phyloP scores from a whole-genome alignment of 2,888 invertebrate genomes.

The Pyrochroa serraticornis region DNA sequence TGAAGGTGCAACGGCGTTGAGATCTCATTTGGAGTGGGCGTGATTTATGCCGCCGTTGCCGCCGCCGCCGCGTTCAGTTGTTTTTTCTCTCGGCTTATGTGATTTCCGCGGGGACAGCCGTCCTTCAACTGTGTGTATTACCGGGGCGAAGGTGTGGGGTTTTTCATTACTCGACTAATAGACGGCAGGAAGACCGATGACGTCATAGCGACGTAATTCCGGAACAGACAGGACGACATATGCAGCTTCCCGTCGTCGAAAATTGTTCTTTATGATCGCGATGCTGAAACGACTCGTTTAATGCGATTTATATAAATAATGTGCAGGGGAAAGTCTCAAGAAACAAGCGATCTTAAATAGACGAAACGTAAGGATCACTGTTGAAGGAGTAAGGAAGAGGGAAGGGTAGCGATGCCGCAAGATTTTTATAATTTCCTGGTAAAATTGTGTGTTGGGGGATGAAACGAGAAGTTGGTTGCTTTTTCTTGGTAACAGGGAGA shows the following conservation, averaged over 20 bases:
- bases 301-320: neutral
- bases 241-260: slow-evolving; percentile 1
- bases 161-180: slow-evolving; percentile 26
- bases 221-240: slow-evolving; percentile 3
- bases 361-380: neutral
- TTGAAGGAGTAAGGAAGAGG: no score
- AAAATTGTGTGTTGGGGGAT: no score
- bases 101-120: slow-evolving; percentile 31
- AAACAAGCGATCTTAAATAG: neutral
- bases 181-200: slow-evolving; percentile 8
- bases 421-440: no score
- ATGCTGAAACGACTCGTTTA: neutral
- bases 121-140: slow-evolving; percentile 25
- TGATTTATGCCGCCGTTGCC: slow-evolving; percentile 31
- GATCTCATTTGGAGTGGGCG: slow-evolving; percentile 33
- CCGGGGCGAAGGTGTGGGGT: slow-evolving; percentile 6
- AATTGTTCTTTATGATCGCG: slow-evolving; percentile 1
- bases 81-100: slow-evolving; percentile 30
- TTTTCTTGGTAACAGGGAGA: no score
- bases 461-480: no score
- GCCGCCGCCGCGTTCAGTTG: slow-evolving; percentile 18
- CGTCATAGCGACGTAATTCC: neutral
- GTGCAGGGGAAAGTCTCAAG: neutral
- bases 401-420: no score
- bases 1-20: slow-evolving; percentile 25